Conservation (phyloP, 2,797 vertebrate species). For the Spheniscus humboldti region DNA sequence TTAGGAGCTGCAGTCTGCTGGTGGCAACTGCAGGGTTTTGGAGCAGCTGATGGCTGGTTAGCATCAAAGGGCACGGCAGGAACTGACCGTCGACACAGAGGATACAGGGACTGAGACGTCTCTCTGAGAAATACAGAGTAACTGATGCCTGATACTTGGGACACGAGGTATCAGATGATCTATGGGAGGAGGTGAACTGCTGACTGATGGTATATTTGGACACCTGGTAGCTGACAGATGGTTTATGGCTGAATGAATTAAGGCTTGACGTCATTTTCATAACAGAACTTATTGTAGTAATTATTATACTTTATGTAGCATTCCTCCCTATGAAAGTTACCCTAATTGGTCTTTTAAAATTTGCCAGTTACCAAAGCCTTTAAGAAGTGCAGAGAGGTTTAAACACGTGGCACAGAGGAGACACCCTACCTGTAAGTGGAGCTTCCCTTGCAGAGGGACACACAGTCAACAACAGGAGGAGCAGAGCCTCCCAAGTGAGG, state of each 20-base stretch:
- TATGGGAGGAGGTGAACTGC: neutral
- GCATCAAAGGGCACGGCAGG: neutral
- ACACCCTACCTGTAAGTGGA: neutral
- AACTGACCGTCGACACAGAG: neutral
- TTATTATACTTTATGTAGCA: neutral
- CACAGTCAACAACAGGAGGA: neutral
- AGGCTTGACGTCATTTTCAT: neutral
- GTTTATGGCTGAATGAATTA: neutral
- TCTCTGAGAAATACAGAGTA: neutral
- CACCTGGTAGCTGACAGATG: neutral
- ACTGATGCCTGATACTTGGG: neutral
- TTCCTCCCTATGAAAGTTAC: neutral
- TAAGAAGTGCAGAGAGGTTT: neutral
- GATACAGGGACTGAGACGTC: no score
- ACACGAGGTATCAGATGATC: neutral
- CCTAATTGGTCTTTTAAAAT: neutral
- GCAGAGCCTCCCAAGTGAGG: neutral
- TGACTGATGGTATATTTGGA: neutral
- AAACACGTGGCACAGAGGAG: neutral
- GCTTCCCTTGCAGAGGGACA: neutral
- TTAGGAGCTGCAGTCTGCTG: neutral
- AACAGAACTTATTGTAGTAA: conserved; percentile 11
- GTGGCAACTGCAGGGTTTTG: neutral
- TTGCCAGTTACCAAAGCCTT: neutral
- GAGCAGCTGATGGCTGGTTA: neutral